Conservation (phyloP, 2,888 invertebrate genomes). For the Epirrhoe tristata region DNA sequence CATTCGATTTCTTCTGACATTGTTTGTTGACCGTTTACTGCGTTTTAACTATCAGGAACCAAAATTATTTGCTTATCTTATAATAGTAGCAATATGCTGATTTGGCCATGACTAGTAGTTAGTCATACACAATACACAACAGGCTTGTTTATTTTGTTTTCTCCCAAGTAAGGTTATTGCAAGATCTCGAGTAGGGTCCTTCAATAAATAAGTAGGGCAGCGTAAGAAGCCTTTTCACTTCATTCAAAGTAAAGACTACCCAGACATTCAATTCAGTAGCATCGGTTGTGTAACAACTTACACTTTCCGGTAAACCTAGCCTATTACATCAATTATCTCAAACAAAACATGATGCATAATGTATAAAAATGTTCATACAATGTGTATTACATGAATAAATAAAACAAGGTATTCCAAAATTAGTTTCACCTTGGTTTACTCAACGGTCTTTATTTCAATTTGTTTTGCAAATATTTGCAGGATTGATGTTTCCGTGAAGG, state of each 20-base stretch:
- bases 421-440: slow-evolving; percentile 39
- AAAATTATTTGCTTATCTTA: not conserved
- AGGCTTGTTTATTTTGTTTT: slow-evolving; percentile 43
- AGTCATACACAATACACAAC: slow-evolving; percentile 26
- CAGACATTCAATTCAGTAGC: slow-evolving; percentile 26
- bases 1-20: slow-evolving; percentile 11
- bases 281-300: slow-evolving; percentile 55
- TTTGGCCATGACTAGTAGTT: slow-evolving; percentile 26
- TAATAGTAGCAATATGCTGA: slow-evolving; percentile 11
- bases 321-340: slow-evolving; percentile 29
- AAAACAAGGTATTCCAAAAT: slow-evolving; percentile 35
- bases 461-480: slow-evolving; percentile 39
- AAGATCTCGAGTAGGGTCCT: slow-evolving; percentile 36
- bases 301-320: slow-evolving; percentile 38
- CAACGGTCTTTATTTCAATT: slow-evolving; percentile 37
- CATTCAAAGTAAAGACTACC: slow-evolving; percentile 28
- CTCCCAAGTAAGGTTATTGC: slow-evolving; percentile 34
- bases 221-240: slow-evolving; percentile 50
- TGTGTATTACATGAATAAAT: slow-evolving; percentile 38
- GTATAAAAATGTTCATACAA: slow-evolving; percentile 25
- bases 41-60: slow-evolving; percentile 1
- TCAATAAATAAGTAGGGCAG: slow-evolving; percentile 44
- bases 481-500: slow-evolving; percentile 33
- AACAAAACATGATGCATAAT: slow-evolving; percentile 21
- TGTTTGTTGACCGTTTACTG: slow-evolving; percentile 6